phyloP scores from a whole-genome alignment of 2,797 vertebrate species.

The Orestias chungarensis region DNA sequence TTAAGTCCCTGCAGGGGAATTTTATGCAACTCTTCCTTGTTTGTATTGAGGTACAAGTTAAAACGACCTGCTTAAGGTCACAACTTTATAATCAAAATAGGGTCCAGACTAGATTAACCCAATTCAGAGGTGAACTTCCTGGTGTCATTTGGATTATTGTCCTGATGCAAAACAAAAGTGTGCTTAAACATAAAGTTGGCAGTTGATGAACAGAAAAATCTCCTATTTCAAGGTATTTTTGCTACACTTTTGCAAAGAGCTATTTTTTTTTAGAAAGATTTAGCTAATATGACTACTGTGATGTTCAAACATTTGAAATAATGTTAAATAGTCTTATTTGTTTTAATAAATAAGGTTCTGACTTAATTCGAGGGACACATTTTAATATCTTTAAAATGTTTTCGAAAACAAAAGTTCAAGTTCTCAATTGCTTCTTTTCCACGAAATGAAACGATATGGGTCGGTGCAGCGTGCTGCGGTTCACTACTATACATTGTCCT shows the following conservation, averaged over 20 bases:
- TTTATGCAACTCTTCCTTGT: neutral
- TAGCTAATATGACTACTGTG: neutral
- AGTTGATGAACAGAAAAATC: neutral
- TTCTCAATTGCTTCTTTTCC: neutral
- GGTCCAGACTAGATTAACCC: neutral
- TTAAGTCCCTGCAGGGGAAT: neutral
- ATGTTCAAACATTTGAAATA: neutral
- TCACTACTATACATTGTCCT: too few relatives aligned
- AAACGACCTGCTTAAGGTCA: neutral
- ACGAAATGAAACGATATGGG: neutral
- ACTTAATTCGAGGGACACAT: neutral
- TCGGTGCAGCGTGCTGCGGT: too few relatives aligned
- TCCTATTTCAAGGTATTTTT: neutral
- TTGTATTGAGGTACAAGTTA: neutral
- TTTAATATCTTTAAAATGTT: neutral
- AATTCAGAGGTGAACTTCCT: neutral
- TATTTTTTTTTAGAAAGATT: neutral
- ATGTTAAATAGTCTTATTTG: neutral
- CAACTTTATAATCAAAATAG: neutral
- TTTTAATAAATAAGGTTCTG: neutral
- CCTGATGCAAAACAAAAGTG: too few relatives aligned
- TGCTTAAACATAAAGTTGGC: neutral
- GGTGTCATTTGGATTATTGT: neutral
- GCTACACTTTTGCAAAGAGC: too few relatives aligned
- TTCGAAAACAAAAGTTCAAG: neutral